Conservation (phyloP, 2,888 invertebrate species). For the Tetropium fuscum region DNA sequence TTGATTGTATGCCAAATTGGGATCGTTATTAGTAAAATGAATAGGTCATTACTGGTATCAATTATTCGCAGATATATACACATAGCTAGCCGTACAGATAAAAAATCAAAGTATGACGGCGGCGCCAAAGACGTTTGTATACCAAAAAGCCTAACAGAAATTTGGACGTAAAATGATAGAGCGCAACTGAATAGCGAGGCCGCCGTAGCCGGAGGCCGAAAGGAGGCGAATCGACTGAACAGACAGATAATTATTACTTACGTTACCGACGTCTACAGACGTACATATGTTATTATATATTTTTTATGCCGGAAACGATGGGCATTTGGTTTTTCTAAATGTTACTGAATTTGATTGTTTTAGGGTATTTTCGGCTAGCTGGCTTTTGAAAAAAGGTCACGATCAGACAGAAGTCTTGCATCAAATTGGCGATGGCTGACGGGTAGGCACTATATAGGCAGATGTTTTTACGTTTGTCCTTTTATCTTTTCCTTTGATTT, state of each 20-base stretch:
- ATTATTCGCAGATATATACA: too few species aligned
- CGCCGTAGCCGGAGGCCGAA: conserved; percentile 45
- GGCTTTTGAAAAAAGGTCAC: conserved; percentile 2
- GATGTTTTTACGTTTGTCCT: conserved; percentile 18
- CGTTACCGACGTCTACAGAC: conserved; percentile 56
- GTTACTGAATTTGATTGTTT: conserved; percentile 56
- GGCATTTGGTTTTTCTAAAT: conserved; percentile 53
- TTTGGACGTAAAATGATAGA: conserved; percentile 63
- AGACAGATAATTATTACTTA: conserved; percentile 62
- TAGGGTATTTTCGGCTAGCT: conserved; percentile 29
- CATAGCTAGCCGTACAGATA: neutral
- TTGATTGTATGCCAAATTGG: too few species aligned
- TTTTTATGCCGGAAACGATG: conserved; percentile 66
- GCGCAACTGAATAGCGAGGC: conserved; percentile 50
- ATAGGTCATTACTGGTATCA: too few species aligned
- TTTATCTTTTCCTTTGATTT: neutral
- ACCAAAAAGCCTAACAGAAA: conserved; percentile 46
- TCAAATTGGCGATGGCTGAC: conserved; percentile 8
- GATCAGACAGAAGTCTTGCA: neutral
- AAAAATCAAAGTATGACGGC: conserved; percentile 20
- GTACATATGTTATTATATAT: conserved; percentile 65
- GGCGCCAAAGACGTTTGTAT: conserved; percentile 44
- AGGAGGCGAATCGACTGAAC: conserved; percentile 57
- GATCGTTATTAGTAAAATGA: too few species aligned
- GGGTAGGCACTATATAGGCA: conserved; percentile 9